phyloP scores from a whole-genome alignment of 2,113 vertebrate species.

The Myanophis thanlyinensis region DNA sequence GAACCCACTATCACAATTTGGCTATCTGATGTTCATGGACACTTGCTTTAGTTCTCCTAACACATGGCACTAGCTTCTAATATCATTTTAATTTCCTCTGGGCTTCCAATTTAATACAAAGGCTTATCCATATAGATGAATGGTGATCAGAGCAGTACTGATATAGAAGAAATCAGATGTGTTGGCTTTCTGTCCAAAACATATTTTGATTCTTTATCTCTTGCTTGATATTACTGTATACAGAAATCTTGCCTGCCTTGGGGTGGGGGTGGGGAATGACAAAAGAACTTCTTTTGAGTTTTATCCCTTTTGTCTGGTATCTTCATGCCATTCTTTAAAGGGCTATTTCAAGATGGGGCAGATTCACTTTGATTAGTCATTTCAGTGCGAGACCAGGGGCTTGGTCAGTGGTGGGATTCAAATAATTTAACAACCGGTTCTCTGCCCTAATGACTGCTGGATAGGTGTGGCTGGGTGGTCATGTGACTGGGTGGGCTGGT shows the following conservation, averaged over 20 bases:
- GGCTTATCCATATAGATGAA: not conserved
- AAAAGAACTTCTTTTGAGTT: not conserved
- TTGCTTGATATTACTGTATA: not conserved
- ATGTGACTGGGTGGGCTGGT: no score
- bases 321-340: not conserved
- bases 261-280: no score
- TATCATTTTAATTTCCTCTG: not conserved
- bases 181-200: not conserved
- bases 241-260: not conserved
- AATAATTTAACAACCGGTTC: no score
- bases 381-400: not conserved
- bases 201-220: not conserved
- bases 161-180: not conserved
- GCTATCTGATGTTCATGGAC: not conserved
- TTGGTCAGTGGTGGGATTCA: no score
- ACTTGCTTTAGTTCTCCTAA: not conserved
- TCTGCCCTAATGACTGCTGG: no score
- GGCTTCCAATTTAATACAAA: not conserved
- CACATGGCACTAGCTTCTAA: not conserved
- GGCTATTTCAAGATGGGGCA: not conserved
- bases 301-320: not conserved
- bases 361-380: not conserved
- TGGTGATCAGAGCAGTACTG: not conserved
- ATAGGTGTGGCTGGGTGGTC: no score
- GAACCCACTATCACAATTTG: not conserved